A percentile compares a stretch with the other conserved stretches of the same genome.
Evolutionary conservation across 2,797 vertebrate species (phyloP).

Genomic region (Crax fasciolata): DNA sequence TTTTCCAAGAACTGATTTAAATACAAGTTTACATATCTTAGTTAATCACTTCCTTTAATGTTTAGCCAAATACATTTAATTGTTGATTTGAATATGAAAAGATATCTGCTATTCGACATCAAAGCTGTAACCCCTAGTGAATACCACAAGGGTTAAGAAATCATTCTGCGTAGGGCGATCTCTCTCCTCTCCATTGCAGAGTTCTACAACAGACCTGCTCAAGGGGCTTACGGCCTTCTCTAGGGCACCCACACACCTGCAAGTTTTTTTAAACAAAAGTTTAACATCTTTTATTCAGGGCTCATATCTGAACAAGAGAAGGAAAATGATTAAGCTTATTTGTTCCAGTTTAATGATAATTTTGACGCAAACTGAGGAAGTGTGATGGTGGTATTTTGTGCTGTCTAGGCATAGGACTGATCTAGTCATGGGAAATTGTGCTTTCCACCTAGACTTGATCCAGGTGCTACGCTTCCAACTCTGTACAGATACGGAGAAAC

Average conservation of each 20-base stretch:
- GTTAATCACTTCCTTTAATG: neutral
- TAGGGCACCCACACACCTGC: neutral
- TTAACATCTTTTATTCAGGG: neutral
- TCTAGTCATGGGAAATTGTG: neutral
- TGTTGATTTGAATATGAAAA: neutral
- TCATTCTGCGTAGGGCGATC: neutral
- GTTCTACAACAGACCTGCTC: accelerated
- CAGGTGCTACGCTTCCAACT: neutral
- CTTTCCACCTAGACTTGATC: neutral
- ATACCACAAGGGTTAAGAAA: neutral
- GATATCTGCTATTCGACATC: neutral
- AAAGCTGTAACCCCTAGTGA: neutral
- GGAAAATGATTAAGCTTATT: neutral
- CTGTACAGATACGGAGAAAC: neutral
- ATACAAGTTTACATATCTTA: neutral
- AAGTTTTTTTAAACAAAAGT: accelerated
- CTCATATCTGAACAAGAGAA: neutral
- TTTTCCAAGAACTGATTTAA: neutral
- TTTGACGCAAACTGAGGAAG: neutral
- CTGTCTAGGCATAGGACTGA: neutral
- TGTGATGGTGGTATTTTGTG: accelerated
- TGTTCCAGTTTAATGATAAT: neutral
- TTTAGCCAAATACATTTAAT: neutral
- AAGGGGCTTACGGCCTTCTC: neutral
- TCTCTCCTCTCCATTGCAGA: neutral